Conservation (phyloP, 2,797 vertebrate species). For the Urosaurus nigricauda region DNA sequence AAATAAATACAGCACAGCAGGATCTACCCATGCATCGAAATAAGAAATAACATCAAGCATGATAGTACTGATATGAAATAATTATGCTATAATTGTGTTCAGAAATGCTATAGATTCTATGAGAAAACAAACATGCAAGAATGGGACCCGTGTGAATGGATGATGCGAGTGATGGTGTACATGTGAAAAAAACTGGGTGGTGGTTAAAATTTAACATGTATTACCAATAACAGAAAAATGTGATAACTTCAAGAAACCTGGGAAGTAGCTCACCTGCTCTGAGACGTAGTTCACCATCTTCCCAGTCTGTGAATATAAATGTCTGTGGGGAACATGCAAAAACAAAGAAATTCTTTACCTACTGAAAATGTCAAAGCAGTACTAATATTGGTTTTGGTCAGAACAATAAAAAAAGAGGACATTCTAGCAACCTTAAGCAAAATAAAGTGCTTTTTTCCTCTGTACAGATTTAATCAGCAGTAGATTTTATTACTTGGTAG, state of each 20-base stretch:
- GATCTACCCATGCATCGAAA: neutral
- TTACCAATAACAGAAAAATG: neutral
- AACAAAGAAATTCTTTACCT: neutral
- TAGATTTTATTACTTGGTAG: neutral
- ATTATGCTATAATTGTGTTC: neutral
- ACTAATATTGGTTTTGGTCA: neutral
- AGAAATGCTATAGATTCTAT: neutral
- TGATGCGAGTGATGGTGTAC: neutral
- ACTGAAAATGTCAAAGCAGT: slow-evolving; percentile 23
- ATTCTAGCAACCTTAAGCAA: neutral
- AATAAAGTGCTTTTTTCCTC: neutral
- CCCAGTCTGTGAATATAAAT: slow-evolving; percentile 94
- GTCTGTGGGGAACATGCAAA: slow-evolving; percentile 82
- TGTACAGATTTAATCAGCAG: too few species aligned
- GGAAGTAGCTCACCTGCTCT: slow-evolving; percentile 81
- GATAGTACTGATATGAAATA: neutral
- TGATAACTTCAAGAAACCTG: neutral
- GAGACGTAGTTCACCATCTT: slow-evolving; percentile 87
- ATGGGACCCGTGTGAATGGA: too few species aligned
- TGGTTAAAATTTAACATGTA: neutral
- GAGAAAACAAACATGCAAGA: too few species aligned
- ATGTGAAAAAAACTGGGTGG: neutral
- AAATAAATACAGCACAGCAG: neutral
- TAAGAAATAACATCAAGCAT: too few species aligned
- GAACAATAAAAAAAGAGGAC: neutral